Percentiles rank a stretch among this genome's conserved stretches.
Evolutionary conservation across 2,113 vertebrate genomes (phyloP).

Genomic region (Melanerpes aurifrons): DNA sequence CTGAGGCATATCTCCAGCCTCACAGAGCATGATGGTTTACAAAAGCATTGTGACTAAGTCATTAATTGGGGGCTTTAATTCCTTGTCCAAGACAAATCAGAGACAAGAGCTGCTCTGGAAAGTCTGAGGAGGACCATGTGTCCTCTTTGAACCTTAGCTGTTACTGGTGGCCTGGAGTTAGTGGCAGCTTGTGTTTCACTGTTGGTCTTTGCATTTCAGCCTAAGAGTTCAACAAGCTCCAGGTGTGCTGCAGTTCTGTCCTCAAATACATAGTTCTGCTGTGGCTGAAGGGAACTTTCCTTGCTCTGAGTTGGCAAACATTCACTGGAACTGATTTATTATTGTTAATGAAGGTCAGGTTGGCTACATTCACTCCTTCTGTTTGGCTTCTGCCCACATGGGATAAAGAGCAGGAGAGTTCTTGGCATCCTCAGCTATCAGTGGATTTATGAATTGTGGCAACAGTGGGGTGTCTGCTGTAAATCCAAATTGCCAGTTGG

Average conservation of each 20-base stretch:
- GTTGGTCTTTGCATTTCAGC: background rate
- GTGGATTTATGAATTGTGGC: background rate
- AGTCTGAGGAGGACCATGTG: background rate
- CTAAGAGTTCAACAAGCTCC: background rate
- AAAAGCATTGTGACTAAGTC: fast-evolving
- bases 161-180: background rate
- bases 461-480: background rate
- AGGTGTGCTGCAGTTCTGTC: background rate
- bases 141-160: background rate
- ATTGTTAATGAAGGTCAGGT: background rate
- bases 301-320: background rate
- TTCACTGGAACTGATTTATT: background rate
- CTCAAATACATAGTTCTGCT: background rate
- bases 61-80: background rate
- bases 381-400: background rate
- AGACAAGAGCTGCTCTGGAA: background rate
- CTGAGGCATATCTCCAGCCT: background rate
- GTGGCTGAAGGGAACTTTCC: too few relatives aligned
- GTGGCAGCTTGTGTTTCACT: background rate
- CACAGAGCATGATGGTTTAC: fast-evolving
- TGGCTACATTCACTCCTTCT: background rate
- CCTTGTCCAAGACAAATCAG: background rate
- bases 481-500: background rate
- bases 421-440: too few relatives aligned
- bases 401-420: background rate